These are phyloP conservation scores for Drosophila multiciliata DNA, from an alignment of 2,888 invertebrate species.

Conservation along the genomic window DNA sequence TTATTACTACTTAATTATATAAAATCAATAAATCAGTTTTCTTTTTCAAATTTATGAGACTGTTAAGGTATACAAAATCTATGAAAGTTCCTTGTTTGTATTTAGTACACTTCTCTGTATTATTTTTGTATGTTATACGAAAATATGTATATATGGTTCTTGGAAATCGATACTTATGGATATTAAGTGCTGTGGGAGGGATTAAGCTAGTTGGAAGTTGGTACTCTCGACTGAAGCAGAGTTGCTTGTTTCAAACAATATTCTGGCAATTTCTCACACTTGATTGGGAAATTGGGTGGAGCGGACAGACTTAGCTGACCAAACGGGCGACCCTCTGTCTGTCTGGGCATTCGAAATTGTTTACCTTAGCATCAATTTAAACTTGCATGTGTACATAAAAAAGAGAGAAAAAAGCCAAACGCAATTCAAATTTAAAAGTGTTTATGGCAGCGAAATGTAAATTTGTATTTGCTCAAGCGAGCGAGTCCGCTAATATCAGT, in stretches of 20 bases:
- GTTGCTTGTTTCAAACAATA: conserved; percentile 35
- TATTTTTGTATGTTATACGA: neutral
- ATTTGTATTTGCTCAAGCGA: conserved; percentile 79
- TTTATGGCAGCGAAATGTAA: conserved; percentile 83
- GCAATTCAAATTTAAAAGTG: conserved; percentile 82
- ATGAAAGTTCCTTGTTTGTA: neutral
- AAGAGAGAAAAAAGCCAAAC: conserved; percentile 37
- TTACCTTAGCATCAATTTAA: conserved; percentile 82
- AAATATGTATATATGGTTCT: neutral
- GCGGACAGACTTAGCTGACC: conserved; percentile 35
- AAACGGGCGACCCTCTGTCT: conserved; percentile 42
- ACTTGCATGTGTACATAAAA: conserved; percentile 75
- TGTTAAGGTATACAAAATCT: neutral
- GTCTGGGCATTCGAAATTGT: conserved; percentile 49
- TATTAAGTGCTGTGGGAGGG: neutral
- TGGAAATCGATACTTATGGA: neutral
- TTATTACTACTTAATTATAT: neutral
- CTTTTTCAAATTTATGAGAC: neutral
- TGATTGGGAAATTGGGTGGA: conserved; percentile 3
- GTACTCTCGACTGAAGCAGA: neutral
- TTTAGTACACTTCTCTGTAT: neutral
- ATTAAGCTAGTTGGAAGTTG: neutral
- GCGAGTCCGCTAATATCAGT: conserved; percentile 58
- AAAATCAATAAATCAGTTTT: neutral
- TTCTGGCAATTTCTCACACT: conserved; percentile 31